Evolutionary conservation across 2,113 vertebrate genomes (phyloP).

Genomic region (Larimichthys polyactis): DNA sequence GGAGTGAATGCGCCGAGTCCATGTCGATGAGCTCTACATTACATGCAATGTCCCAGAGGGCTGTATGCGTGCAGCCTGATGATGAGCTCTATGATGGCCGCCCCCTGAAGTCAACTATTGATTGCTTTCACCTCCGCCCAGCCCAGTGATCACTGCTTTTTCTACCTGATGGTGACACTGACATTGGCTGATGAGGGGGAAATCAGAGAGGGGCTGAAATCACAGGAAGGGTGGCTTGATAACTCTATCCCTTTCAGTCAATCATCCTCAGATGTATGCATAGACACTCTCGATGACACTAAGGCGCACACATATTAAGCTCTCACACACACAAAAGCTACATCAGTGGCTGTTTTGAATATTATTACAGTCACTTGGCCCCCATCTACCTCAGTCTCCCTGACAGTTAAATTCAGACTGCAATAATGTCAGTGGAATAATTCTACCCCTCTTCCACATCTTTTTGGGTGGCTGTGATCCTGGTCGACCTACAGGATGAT

Average conservation of each 20-base stretch:
- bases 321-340: not conserved
- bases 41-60: slow-evolving; percentile 49
- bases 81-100: slow-evolving; percentile 59
- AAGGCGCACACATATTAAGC: slow-evolving; percentile 4
- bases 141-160: slow-evolving; percentile 41
- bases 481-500: slow-evolving; percentile 40
- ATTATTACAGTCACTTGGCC: slow-evolving; percentile 45
- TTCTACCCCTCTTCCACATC: slow-evolving; percentile 8
- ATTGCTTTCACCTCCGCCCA: slow-evolving; percentile 60
- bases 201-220: slow-evolving; percentile 54
- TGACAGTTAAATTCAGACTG: slow-evolving; percentile 58
- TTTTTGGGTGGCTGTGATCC: slow-evolving; percentile 31
- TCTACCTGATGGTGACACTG: slow-evolving; percentile 51
- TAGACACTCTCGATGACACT: not conserved
- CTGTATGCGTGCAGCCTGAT: slow-evolving; percentile 32
- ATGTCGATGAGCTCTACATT: slow-evolving; percentile 44
- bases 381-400: slow-evolving; percentile 6
- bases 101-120: slow-evolving; percentile 61
- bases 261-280: slow-evolving; percentile 19
- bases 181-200: slow-evolving; percentile 55
- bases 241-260: slow-evolving; percentile 39
- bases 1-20: slow-evolving; percentile 23
- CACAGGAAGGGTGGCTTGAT: slow-evolving; percentile 25
- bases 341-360: slow-evolving; percentile 50
- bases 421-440: slow-evolving; percentile 50